Evolutionary conservation across 1,140 invertebrate species (phyloP), one percentile per base, ranked within the genome.

Genomic region (Drosophila sulfurigaster): DNA sequence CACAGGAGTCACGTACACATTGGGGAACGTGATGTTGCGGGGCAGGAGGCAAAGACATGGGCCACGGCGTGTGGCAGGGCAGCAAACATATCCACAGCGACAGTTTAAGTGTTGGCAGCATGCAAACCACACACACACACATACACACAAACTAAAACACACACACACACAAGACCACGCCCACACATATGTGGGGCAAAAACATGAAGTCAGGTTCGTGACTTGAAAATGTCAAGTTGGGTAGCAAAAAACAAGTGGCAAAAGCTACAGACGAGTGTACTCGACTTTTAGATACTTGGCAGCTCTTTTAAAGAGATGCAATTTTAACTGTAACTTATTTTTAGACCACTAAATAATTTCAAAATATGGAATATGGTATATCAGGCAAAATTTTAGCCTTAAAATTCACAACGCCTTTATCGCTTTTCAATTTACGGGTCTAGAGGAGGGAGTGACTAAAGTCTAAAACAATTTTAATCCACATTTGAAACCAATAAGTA

Each of bases 101-200:
- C 78, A 79, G 81, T 74, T 81, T 81, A 85, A 81, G 78, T 88
- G 86, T 78, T 65, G 81, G 67, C 81, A 70, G 70, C 85, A 89
- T 81, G 85, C 78, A 89, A 81, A 51, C 57, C 77, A 77, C 83
- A 87, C 76, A 77, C 64, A 71, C 77, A 67, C 68, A 65, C 45
- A 52, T 75, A 65, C 58, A 48, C n/a, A 38, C 35, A 69, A 45
- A 73, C 67, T 25, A 25, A 3, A 25, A 4, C 81, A 65, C 58
- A 48, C 20, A 38, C 28, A 73, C 49, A 73, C 67, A 7, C 15
- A 11, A 4, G n/a, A 2, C 43, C 38, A 63, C 54, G 45, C 54
- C 51, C 70, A 64, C 57, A 60, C 52, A 59, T 65, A 64, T 28
- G 35, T 38, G 35, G 52, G 64, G 46, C 30, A 65, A 16, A 59